phyloP scores from a whole-genome alignment of 2,113 vertebrate genomes.

The Seriola dumerili region DNA sequence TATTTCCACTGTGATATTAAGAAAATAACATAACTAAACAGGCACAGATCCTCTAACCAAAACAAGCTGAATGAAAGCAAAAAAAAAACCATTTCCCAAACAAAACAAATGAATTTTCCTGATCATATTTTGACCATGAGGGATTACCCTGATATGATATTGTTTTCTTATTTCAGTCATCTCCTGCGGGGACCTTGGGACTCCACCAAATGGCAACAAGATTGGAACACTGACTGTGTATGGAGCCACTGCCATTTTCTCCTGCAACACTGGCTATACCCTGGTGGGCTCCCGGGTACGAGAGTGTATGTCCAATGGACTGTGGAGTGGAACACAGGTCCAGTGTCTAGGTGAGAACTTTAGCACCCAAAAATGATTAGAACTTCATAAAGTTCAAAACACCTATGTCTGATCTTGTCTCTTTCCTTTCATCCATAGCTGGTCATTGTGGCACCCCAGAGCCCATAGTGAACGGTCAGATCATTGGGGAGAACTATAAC shows the following conservation, averaged over 20 bases:
- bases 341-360: conserved; percentile 91
- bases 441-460: conserved; percentile 95
- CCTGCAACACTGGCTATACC: conserved; percentile 97
- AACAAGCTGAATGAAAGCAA: conserved; percentile 15
- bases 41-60: neutral
- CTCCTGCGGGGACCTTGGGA: conserved; percentile 94
- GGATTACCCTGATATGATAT: neutral
- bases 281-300: conserved; percentile 95
- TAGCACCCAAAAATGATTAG: neutral
- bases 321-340: conserved; percentile 96
- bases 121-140: conserved; percentile 1
- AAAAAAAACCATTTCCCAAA: conserved; percentile 4
- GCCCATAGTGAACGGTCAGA: conserved; percentile 95
- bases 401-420: neutral
- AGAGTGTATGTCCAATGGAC: conserved; percentile 97
- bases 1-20: conserved; percentile 29
- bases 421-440: conserved; percentile 72
- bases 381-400: neutral
- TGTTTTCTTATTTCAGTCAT: conserved; percentile 87
- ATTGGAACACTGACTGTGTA: conserved; percentile 93
- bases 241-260: conserved; percentile 97
- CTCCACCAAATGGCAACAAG: conserved; percentile 94
- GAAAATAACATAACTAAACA: neutral
- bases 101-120: neutral
- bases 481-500: conserved; percentile 96